Percentiles rank a stretch among this genome's conserved stretches.
phyloP scores from a whole-genome alignment of 2,797 vertebrate species.

The Coregonus sp. region DNA sequence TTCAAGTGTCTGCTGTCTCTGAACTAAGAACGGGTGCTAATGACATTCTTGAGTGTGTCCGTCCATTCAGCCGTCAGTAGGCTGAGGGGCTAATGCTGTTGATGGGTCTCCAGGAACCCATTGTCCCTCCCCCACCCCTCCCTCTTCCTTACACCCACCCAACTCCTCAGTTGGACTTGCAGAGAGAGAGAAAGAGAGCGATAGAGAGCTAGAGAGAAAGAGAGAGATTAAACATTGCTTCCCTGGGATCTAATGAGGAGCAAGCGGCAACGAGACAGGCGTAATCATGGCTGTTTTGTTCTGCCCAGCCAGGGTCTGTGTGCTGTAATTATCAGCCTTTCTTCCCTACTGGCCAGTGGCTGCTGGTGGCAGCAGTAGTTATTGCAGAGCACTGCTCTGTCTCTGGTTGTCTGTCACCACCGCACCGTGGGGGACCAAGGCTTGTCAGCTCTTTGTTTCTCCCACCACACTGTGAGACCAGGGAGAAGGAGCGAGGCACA shows the following conservation, averaged over 20 bases:
- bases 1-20: constrained; percentile 32
- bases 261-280: constrained; percentile 53
- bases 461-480: too few species aligned
- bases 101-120: too few species aligned
- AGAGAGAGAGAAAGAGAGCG: neutral
- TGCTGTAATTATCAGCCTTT: constrained; percentile 48
- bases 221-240: constrained; percentile 3
- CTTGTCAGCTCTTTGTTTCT: neutral
- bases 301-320: constrained; percentile 66
- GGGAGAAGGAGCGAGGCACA: too few species aligned
- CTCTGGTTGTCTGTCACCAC: neutral
- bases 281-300: constrained; percentile 63
- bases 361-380: neutral
- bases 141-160: too few species aligned
- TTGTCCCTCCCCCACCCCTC: too few species aligned
- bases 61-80: neutral
- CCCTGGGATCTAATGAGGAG: constrained; percentile 2
- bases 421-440: neutral
- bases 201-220: neutral
- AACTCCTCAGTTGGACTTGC: too few species aligned
- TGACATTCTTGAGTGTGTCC: constrained; percentile 13
- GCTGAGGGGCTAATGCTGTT: neutral
- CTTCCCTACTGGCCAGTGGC: neutral
- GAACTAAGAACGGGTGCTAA: constrained; percentile 41
- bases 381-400: neutral